Base-by-base conservation (phyloP, 2,797 vertebrate species). In the Diglossa cyanea region DNA sequence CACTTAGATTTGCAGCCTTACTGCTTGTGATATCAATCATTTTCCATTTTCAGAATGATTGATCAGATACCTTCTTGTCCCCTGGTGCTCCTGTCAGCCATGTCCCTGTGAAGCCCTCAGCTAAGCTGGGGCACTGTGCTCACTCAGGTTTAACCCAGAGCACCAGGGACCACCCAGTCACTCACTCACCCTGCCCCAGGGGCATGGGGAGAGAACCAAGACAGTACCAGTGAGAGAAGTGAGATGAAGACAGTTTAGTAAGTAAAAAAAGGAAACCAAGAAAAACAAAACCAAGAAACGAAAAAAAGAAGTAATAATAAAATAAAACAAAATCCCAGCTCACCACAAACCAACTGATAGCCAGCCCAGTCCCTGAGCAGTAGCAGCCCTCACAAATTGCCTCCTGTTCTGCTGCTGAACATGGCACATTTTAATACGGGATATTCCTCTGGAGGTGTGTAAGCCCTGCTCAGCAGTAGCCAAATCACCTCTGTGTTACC, bases 301-400 rank as follows among this genome's bases (percentile, higher is more conserved):
- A 54, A 4, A 31, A 51, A 44, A 63, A 28, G 1, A 45, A 62
- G 2, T 25, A 16, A 28, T 61, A 23, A 54, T 24, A 68, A 35
- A 47, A 66, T 2, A 17, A 61, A 25, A 6, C 0, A 45, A 75
- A 75, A 21, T 8, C n/a, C 11, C 2, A 25, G 0, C 25, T 88
- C 24, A 20, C 23, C 3, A 48, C 21, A 45, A n/a, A 26, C 6
- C 4, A 33, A 6, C 9, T 47, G 19, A 37, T 30, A 21, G 20
- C 14, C 25, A 45, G 30, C 26, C 26, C 58, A 50, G 54, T 60
- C 33, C 50, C 50, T 3, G 9, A 39, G 45, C 30, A 44, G 5
- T 6, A 2, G 14, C 63, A 83, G 20, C 30, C 44, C 13, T 67
- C 55, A 47, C 8, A 33, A 31, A 28, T 13, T 37, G 7, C 26